Conservation (phyloP, 2,888 invertebrate genomes). For the Stenichneumon culpator region DNA sequence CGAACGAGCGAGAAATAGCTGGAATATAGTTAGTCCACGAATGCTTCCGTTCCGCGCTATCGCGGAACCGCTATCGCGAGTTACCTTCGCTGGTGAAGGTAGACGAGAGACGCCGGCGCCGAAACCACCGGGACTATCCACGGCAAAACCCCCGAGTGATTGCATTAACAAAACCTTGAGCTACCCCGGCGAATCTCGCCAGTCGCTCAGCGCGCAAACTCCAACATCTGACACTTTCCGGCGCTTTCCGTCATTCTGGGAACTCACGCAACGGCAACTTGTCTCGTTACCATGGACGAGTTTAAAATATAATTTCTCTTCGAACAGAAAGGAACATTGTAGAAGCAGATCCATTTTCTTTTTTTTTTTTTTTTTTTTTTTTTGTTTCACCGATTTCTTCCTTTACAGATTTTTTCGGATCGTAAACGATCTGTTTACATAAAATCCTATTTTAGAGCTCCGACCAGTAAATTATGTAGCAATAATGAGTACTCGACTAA, state of each 20-base stretch:
- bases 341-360: no score
- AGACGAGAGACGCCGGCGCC: neutral
- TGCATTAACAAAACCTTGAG: slow-evolving; percentile 32
- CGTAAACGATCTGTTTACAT: no score
- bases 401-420: no score
- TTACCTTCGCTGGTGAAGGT: neutral
- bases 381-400: neutral
- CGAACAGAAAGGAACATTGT: no score
- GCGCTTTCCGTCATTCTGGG: neutral
- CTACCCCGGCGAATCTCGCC: neutral
- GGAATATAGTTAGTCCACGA: neutral
- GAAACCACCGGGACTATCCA: neutral
- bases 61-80: neutral
- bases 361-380: neutral
- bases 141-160: slow-evolving; percentile 35
- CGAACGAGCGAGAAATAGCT: slow-evolving; percentile 11
- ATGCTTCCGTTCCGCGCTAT: neutral
- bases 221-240: slow-evolving; percentile 15
- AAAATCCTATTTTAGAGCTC: no score
- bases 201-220: neutral
- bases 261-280: neutral
- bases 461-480: no score
- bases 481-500: no score
- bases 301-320: neutral
- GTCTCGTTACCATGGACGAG: neutral